phyloP scores from a whole-genome alignment of 1,140 invertebrate genomes.

The Lamellibrachia luymesi region DNA sequence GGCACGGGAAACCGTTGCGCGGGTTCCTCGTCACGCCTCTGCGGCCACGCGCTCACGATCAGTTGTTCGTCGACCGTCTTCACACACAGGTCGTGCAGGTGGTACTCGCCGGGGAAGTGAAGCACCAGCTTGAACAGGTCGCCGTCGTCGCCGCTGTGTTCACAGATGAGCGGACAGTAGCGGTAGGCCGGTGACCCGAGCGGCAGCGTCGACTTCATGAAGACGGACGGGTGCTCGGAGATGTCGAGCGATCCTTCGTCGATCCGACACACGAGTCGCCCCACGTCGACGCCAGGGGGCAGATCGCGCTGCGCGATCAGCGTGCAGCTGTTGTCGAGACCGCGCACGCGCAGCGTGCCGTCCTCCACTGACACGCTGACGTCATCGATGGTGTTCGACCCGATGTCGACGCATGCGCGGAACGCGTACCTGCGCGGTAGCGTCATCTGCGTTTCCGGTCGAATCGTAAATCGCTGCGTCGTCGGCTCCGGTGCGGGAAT shows the following conservation, averaged over 20 bases:
- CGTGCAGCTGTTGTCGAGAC: not conserved
- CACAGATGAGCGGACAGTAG: not conserved
- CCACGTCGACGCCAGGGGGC: not conserved
- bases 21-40: not conserved
- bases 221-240: not conserved
- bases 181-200: not conserved
- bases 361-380: constrained; percentile 2
- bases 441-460: not conserved
- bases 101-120: constrained; percentile 4
- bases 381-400: not conserved
- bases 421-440: not conserved
- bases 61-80: constrained; percentile 10
- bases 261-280: not conserved
- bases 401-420: not conserved
- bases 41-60: not conserved
- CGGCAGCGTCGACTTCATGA: constrained; percentile 12
- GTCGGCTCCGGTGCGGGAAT: not conserved
- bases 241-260: not conserved
- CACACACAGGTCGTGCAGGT: not conserved
- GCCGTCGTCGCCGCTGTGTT: not conserved
- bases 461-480: not conserved
- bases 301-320: constrained; percentile 8
- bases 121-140: not conserved
- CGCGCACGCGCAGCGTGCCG: constrained; percentile 11
- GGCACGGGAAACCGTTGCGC: no score